Conservation (phyloP, 2,888 invertebrate genomes). For the Mantis religiosa region DNA sequence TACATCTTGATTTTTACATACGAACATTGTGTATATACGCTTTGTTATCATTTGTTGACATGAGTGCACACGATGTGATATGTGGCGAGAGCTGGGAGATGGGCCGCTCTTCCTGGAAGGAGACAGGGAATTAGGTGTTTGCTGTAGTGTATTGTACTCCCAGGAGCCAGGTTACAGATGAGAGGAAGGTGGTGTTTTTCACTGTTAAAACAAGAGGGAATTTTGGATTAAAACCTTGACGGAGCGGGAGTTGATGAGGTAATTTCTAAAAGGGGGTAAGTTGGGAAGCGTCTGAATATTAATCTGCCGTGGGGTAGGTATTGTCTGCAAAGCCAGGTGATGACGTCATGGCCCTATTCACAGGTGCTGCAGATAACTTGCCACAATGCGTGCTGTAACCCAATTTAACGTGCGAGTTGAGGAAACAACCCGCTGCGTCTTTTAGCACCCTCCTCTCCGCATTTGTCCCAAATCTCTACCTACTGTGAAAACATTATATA, state of each 20-base stretch:
- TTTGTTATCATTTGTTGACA: too few relatives aligned
- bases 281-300: slow-evolving; percentile 1
- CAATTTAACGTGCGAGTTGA: neutral
- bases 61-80: too few relatives aligned
- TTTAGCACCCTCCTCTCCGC: too few relatives aligned
- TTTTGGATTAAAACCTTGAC: slow-evolving; percentile 16
- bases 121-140: neutral
- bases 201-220: slow-evolving; percentile 15
- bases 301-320: neutral
- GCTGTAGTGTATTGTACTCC: slow-evolving; percentile 5
- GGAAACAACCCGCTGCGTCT: neutral
- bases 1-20: too few relatives aligned
- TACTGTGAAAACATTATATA: too few relatives aligned
- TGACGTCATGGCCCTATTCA: slow-evolving; percentile 29
- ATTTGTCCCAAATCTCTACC: too few relatives aligned
- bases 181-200: slow-evolving; percentile 3
- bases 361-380: neutral
- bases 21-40: too few relatives aligned
- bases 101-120: neutral
- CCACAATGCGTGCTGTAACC: neutral
- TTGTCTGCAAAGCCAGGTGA: slow-evolving; percentile 22
- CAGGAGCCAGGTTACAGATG: neutral
- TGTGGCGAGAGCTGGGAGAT: neutral
- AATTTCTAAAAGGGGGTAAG: slow-evolving; percentile 12
- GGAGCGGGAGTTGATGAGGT: slow-evolving; percentile 13